Evolutionary conservation across 2,113 vertebrate species (phyloP).

Genomic region (Hydrolagus affinis): DNA sequence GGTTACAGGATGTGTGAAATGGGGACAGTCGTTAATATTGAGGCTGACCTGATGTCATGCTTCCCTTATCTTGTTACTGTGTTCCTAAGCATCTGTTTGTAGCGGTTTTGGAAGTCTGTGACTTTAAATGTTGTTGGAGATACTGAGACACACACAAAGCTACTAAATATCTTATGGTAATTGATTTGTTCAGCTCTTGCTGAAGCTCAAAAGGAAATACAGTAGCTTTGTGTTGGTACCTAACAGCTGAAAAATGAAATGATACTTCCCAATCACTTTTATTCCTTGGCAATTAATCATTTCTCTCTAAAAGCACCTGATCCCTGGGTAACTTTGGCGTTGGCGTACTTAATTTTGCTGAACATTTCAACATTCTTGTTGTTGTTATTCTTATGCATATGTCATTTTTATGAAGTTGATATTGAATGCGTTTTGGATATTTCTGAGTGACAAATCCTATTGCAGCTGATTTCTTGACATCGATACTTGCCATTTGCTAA

Average conservation of each 20-base stretch:
- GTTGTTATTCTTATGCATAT: background rate
- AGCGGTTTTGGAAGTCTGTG: too few species aligned
- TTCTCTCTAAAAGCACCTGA: background rate
- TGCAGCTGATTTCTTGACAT: background rate
- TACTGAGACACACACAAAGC: too few species aligned
- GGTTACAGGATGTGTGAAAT: too few species aligned
- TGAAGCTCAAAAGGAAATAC: background rate
- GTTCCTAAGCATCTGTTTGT: too few species aligned
- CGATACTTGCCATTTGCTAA: background rate
- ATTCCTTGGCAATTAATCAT: conserved; percentile 22
- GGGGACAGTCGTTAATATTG: too few species aligned
- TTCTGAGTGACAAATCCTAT: background rate
- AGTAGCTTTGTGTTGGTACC: background rate
- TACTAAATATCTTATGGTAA: background rate
- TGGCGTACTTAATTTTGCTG: background rate
- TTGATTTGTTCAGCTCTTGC: background rate
- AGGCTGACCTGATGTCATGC: too few species aligned
- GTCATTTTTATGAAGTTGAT: background rate
- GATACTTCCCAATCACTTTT: conserved; percentile 10
- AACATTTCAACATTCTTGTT: background rate
- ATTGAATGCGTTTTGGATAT: background rate
- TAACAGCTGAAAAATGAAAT: background rate
- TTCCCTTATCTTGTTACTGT: too few species aligned
- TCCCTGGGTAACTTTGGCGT: background rate
- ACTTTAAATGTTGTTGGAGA: too few species aligned